Percentiles rank a stretch among this genome's conserved stretches.
Conservation (phyloP, 1,140 invertebrate species). For the Euura saliciscinereae region DNA sequence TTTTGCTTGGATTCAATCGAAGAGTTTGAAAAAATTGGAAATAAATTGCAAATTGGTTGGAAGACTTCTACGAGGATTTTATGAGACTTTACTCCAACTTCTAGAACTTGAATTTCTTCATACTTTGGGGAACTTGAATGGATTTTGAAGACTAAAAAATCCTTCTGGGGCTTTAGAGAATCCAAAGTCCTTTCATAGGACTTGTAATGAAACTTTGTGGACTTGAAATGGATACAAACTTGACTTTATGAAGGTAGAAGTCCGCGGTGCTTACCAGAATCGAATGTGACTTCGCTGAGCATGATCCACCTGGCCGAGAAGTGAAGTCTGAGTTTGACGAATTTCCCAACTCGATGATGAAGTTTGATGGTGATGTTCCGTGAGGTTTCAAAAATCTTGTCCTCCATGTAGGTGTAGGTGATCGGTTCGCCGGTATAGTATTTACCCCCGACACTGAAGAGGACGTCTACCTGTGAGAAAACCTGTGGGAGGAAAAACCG, state of each 20-base stretch:
- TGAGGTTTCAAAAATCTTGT: slow-evolving; percentile 81
- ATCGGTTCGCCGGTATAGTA: slow-evolving; percentile 77
- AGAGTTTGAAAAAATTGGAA: no score
- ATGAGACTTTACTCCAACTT: no score
- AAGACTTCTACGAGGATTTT: neutral
- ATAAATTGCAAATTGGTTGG: neutral
- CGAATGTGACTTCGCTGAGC: slow-evolving; percentile 85
- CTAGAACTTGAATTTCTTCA: no score
- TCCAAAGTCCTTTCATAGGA: no score
- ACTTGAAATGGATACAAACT: no score
- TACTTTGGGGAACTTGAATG: no score
- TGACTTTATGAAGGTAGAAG: no score
- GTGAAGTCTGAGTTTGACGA: slow-evolving; percentile 79
- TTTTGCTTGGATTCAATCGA: neutral
- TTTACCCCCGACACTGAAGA: slow-evolving; percentile 83
- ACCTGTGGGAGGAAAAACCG: slow-evolving; percentile 59
- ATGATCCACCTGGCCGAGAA: slow-evolving; percentile 89
- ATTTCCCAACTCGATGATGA: slow-evolving; percentile 81
- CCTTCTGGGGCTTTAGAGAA: no score
- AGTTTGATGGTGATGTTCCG: slow-evolving; percentile 85
- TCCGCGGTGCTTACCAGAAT: slow-evolving; percentile 78
- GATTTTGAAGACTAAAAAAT: no score
- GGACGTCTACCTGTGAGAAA: slow-evolving; percentile 78
- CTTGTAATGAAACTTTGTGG: no score
- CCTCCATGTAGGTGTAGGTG: slow-evolving; percentile 76